Evolutionary conservation across 2,113 vertebrate genomes (phyloP), one percentile per base, ranked within the genome.

Genomic region (Tetrax tetrax): DNA sequence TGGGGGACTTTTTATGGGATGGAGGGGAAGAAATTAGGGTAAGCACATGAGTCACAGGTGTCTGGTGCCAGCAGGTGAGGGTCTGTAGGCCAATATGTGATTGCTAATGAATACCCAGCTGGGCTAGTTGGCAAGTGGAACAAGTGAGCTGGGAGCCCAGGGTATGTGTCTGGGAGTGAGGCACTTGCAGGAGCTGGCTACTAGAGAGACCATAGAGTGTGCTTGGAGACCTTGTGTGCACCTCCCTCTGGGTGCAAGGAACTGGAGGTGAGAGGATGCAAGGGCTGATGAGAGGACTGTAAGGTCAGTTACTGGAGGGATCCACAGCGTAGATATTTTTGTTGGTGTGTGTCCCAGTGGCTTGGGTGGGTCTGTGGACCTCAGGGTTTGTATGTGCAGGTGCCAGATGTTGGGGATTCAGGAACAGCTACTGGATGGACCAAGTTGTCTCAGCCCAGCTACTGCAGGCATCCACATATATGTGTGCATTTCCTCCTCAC

Each of bases 301-400:
- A 37, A 50, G 54, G 41, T 6, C 29, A 5, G 45, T 29, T 38
- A 29, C 37, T 53, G 45, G 17, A 47, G 25, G 24, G 18, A 31
- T 31, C 10, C 2, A 4, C 24, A 15, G 54, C 8, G 9, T 15
- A 10, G 12, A 6, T 65, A 28, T n/a, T 6, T 25, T 43, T 15
- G 29, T 38, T 66, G 7, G 16, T 41, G 24, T 43, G 48, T 47
- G 35, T 27, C 17, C 41, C 43, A 10, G 61, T n/a, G 11, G 43
- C 24, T 65, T 38, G 19, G 2, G 28, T 60, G 9, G 45, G 7
- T 23, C 24, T 72, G 16, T 12, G 33, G 27, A 21, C 24, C 38
- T 25, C 1, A 3, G 28, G 14, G 6, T 22, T 48, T 72, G 13
- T 2, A 4, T 2, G 18, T 20, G 10, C 31, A 15, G 31, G 21